Base-by-base conservation (phyloP, 2,888 invertebrate genomes). In the Ochropleura plecta region DNA sequence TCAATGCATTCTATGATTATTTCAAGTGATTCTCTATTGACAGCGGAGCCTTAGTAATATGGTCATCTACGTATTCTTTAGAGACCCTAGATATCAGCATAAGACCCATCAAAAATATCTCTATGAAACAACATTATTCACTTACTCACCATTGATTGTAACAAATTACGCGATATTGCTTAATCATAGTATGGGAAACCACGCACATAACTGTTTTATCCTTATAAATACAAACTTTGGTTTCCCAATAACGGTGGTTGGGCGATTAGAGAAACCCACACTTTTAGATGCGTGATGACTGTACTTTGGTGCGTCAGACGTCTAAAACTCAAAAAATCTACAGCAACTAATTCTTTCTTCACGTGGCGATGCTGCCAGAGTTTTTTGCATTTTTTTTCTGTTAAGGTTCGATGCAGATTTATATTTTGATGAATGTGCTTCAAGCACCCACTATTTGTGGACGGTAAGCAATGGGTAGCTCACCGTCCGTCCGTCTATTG, bases 261-360 rank as follows among this genome's bases (percentile, higher is more conserved):
- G 20, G 12, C 51, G 48, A 68, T 69, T 49, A 60, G n/a, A 70
- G 59, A 82, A 84, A 84, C 84, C 84, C 84, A 80, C 67, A 49
- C 4, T 46, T 57, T 73, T 30, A 55, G 18, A 57, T 49, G 40
- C 3, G 18, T 44, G 55, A 60, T 83, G 79, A 78, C 66, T 66
- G n/a, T 48, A 44, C 18, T 5, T 5, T 7, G 3, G n/a, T 72
- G 57, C 62, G 55, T 64, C 77, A 80, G 30, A 78, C n/a, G 42
- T 5, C 51, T 20, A 12, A 5, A 30, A 44, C 30, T n/a, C 16
- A 69, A 12, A 12, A 5, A 63, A 18, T 18, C 16, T 10, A 49
- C 5, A 12, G 40, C 46, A 53, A n/a, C 5, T 10, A n/a, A n/a
- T 55, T 55, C 6, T 20, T 20, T 20, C 20, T 55, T 20, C 10